Evolutionary conservation across 2,113 vertebrate genomes (phyloP).

Genomic region (Daboia siamensis): DNA sequence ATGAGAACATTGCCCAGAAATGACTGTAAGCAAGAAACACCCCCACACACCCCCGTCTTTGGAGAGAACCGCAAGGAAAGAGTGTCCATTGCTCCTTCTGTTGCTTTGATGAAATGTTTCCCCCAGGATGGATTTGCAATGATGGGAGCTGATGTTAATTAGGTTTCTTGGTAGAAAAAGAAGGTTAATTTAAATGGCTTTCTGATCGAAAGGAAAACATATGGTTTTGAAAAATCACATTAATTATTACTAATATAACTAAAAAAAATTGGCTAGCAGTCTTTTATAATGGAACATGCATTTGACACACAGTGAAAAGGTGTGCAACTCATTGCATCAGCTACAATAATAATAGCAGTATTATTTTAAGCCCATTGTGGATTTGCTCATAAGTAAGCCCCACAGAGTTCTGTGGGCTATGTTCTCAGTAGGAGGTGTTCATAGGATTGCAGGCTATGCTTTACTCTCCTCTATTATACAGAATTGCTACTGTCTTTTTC

Average conservation of each 20-base stretch:
- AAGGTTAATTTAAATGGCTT: background rate
- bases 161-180: background rate
- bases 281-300: background rate
- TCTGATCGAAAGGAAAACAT: background rate
- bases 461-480: background rate
- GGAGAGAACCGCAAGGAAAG: background rate
- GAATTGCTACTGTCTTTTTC: background rate
- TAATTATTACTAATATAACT: background rate
- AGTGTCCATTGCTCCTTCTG: background rate
- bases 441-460: background rate
- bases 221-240: background rate
- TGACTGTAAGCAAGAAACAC: background rate
- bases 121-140: background rate
- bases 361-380: background rate
- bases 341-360: background rate
- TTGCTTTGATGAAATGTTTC: background rate
- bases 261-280: background rate
- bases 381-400: background rate
- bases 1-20: background rate
- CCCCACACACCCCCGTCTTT: background rate
- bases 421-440: background rate
- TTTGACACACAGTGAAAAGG: background rate
- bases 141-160: background rate
- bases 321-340: background rate
- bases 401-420: background rate